Conservation (phyloP, 2,888 invertebrate genomes). For the Pyrochroa serraticornis region DNA sequence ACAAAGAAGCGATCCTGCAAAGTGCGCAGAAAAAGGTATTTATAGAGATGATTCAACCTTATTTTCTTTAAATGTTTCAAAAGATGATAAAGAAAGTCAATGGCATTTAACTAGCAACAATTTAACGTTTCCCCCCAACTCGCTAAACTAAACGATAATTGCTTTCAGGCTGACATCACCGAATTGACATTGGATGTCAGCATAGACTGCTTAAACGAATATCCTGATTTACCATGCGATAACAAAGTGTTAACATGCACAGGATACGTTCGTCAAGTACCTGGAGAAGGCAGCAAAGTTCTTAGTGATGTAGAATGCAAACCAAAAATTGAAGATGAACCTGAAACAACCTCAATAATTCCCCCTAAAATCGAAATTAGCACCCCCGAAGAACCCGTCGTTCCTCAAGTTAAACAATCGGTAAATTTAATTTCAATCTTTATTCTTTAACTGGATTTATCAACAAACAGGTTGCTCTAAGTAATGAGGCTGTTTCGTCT, state of each 20-base stretch:
- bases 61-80: conserved; percentile 2
- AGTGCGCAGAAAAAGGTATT: conserved; percentile 61
- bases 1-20: conserved; percentile 57
- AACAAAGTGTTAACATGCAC: conserved; percentile 42
- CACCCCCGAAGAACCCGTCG: not conserved
- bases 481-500: conserved; percentile 48
- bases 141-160: too few species aligned
- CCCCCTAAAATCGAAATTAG: not conserved
- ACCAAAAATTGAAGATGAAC: conserved; percentile 34
- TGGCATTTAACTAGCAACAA: conserved; percentile 10
- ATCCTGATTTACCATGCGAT: conserved; percentile 41
- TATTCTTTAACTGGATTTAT: conserved; percentile 10
- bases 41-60: conserved; percentile 13
- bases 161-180: conserved; percentile 38
- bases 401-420: not conserved
- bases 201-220: conserved; percentile 41
- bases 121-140: not conserved
- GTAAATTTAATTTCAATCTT: not conserved
- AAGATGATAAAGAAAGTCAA: not conserved
- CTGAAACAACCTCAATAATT: conserved; percentile 1
- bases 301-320: conserved; percentile 45
- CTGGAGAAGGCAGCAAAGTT: conserved; percentile 34
- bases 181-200: conserved; percentile 44
- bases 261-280: conserved; percentile 40
- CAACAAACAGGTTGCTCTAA: conserved; percentile 36